Percentiles rank a stretch among this genome's conserved stretches.
These are phyloP conservation scores for Silurus glanis DNA, from an alignment of 2,113 vertebrate species.

Conservation along the genomic window DNA sequence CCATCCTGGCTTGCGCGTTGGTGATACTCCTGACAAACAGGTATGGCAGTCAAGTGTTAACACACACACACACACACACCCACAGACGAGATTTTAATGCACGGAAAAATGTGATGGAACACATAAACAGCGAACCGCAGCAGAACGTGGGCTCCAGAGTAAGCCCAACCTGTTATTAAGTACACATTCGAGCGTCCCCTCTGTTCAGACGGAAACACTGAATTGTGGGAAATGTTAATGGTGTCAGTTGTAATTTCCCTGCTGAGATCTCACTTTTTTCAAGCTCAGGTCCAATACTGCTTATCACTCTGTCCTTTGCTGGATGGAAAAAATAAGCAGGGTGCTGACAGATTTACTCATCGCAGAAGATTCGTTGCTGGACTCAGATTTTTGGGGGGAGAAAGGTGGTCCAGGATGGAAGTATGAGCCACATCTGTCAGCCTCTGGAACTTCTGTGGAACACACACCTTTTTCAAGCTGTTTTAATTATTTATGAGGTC, in stretches of 20 bases:
- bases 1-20: constrained; percentile 46
- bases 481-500: constrained; percentile 73
- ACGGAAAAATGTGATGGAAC: constrained; percentile 56
- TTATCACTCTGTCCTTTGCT: constrained; percentile 15
- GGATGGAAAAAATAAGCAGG: background rate
- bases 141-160: constrained; percentile 50
- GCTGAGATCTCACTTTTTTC: constrained; percentile 16
- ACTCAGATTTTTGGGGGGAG: background rate
- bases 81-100: constrained; percentile 45
- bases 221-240: constrained; percentile 12
- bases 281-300: background rate
- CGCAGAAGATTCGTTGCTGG: background rate
- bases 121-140: constrained; percentile 50
- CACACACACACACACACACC: constrained; percentile 20
- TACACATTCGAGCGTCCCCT: constrained; percentile 49
- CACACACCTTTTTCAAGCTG: constrained; percentile 63
- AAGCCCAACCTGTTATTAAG: constrained; percentile 54
- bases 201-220: constrained; percentile 39
- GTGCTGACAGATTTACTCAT: constrained; percentile 18
- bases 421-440: constrained; percentile 63
- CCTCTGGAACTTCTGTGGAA: constrained; percentile 66
- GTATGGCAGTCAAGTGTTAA: constrained; percentile 45
- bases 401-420: background rate
- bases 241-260: constrained; percentile 27
- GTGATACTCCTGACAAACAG: constrained; percentile 56